A percentile compares a stretch with the other conserved stretches of the same genome.
Evolutionary conservation across 2,797 vertebrate genomes (phyloP).

Genomic region (Poecilia wingei): DNA sequence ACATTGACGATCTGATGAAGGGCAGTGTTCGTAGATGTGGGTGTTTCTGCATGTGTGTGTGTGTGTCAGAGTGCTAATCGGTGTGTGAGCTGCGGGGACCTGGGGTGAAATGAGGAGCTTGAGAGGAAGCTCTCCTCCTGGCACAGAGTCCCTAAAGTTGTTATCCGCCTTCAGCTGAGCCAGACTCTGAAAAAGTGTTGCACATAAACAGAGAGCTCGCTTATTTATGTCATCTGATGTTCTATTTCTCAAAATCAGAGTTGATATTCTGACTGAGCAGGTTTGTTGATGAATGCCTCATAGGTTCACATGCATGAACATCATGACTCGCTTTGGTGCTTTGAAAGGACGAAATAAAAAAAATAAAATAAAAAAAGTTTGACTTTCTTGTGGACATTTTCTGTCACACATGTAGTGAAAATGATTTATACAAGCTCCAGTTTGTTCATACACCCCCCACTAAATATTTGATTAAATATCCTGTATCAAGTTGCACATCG

Average conservation of each 20-base stretch:
- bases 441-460: not conserved
- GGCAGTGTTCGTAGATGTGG: conserved; percentile 9
- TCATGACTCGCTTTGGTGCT: not conserved
- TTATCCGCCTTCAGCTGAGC: conserved; percentile 27
- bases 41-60: conserved; percentile 30
- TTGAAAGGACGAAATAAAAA: not conserved
- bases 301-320: not conserved
- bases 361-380: not conserved
- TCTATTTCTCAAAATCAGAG: conserved; percentile 2
- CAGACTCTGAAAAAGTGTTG: not conserved
- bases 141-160: conserved; percentile 21
- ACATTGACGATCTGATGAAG: conserved; percentile 45
- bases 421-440: not conserved
- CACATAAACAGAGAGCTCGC: not conserved
- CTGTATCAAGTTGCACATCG: too few relatives aligned
- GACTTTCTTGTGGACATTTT: not conserved
- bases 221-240: not conserved
- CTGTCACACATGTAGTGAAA: not conserved
- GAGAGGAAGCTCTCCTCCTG: conserved; percentile 21
- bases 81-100: conserved; percentile 21
- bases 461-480: too few relatives aligned
- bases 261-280: conserved; percentile 1
- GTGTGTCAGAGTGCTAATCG: conserved; percentile 38
- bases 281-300: not conserved
- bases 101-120: conserved; percentile 4